A percentile compares a stretch with the other conserved stretches of the same genome.
phyloP scores from a whole-genome alignment of 2,888 invertebrate genomes.

The Camptogramma bilineatum region DNA sequence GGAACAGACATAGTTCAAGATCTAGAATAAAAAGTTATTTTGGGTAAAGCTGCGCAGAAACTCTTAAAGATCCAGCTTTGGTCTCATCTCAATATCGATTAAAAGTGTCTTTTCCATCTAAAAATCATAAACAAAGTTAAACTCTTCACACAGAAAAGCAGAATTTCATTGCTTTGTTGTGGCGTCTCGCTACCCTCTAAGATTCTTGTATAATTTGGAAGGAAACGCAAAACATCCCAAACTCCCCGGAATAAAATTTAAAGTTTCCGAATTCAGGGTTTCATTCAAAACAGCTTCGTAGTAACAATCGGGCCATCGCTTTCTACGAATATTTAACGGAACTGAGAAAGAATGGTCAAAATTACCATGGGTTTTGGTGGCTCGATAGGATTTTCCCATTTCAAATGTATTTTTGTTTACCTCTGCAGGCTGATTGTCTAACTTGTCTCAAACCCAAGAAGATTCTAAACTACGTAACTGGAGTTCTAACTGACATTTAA shows the following conservation, averaged over 20 bases:
- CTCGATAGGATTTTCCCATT: background rate
- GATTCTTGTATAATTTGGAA: conserved; percentile 25
- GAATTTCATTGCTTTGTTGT: conserved; percentile 24
- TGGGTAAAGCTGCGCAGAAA: too few species aligned
- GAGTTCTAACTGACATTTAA: too few species aligned
- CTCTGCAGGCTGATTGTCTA: too few species aligned
- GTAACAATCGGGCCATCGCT: conserved; percentile 18
- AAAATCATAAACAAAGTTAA: background rate
- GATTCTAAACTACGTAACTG: too few species aligned
- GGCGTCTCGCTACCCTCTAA: conserved; percentile 6
- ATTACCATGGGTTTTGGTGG: conserved; percentile 1
- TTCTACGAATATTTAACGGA: conserved; percentile 27
- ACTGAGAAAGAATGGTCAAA: conserved; percentile 7
- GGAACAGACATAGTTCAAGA: too few species aligned
- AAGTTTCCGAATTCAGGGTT: conserved; percentile 39
- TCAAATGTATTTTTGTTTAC: too few species aligned
- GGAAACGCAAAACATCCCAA: conserved; percentile 26
- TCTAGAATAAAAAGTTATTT: too few species aligned
- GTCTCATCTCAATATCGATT: background rate
- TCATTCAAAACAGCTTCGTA: conserved; percentile 31
- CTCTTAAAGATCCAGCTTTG: too few species aligned
- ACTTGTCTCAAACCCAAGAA: too few species aligned
- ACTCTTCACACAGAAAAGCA: background rate
- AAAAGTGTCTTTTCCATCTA: background rate
- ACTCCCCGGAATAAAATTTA: conserved; percentile 33